Evolutionary conservation across 2,113 vertebrate genomes (phyloP), one percentile per base, ranked within the genome.

Genomic region (Synchiropus splendidus): DNA sequence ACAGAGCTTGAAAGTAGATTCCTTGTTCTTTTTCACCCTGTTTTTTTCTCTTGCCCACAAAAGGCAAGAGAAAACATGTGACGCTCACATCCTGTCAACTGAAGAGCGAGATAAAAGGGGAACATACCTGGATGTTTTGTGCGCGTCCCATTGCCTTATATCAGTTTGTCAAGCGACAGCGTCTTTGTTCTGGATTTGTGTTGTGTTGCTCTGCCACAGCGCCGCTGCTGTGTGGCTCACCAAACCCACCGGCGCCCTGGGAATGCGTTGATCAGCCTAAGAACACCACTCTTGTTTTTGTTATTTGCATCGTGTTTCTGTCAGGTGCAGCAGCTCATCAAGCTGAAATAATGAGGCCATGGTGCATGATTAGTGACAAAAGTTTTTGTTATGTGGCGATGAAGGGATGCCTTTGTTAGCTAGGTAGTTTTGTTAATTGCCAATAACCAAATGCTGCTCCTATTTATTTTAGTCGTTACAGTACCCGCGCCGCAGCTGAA

Each of bases 261-360:
- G 77, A 75, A 54, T 2, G 36, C 45, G 60, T 56, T 47, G 56
- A 76, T 74, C 64, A 65, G 45, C 59, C 27, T 67, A 54, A 55
- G 53, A 57, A 61, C 65, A 67, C 52, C 64, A 44, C 60, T 62
- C 58, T 48, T 64, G 57, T 74, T 75, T 66, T 73, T 74, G 64
- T 70, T 56, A 31, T 64, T 64, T 39, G 2, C 64, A 59, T 51
- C 60, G 65, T 58, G 57, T 74, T 71, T 66, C 64, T 81, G 79
- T 79, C 81, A 85, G 80, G 75, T 82, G 73, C 74, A 59, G 70
- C 72, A 77, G 70, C 63, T 73, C 71, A 78, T 84, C 65, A 80
- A 75, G 65, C 59, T 68, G 75, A 83, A 75, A 61, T 85, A 84
- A 83, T 83, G 80, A 84, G 80, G 77, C 68, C 77, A 77, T 16